These are phyloP conservation scores for Campopleginae sp. DNA, from an alignment of 2,888 invertebrate species.

Conservation along the genomic window DNA sequence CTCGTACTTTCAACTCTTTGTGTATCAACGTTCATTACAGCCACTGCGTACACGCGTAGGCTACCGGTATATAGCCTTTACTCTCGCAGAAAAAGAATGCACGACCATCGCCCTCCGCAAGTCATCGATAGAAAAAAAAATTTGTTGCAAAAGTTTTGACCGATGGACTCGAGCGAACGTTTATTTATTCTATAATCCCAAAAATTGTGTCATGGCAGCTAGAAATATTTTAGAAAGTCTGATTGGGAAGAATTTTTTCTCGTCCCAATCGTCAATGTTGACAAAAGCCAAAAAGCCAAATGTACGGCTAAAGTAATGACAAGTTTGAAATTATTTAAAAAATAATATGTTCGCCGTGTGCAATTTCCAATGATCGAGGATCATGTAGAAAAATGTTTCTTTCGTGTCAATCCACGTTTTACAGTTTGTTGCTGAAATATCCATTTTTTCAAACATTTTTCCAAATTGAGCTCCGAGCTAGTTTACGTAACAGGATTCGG, in stretches of 20 bases:
- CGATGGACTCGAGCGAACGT: too few relatives aligned
- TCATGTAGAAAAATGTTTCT: not conserved
- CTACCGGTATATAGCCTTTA: not conserved
- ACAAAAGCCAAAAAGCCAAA: too few relatives aligned
- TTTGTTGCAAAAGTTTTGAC: not conserved
- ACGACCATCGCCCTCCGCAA: too few relatives aligned
- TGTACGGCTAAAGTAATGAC: too few relatives aligned
- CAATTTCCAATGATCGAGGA: too few relatives aligned
- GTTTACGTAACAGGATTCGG: not conserved
- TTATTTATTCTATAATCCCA: too few relatives aligned
- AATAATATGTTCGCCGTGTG: too few relatives aligned
- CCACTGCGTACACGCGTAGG: not conserved
- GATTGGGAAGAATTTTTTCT: too few relatives aligned
- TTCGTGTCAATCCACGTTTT: not conserved
- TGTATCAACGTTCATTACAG: slow-evolving; percentile 18
- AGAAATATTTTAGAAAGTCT: too few relatives aligned
- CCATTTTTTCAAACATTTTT: not conserved
- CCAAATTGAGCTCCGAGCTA: not conserved
- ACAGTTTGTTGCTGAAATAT: not conserved
- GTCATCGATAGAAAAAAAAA: not conserved
- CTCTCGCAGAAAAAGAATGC: not conserved
- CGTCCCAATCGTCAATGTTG: too few relatives aligned
- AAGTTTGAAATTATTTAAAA: too few relatives aligned
- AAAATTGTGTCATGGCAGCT: too few relatives aligned
- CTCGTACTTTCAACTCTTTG: slow-evolving; percentile 33